Percentiles rank a stretch among this genome's conserved stretches.
Evolutionary conservation across 2,888 invertebrate genomes (phyloP).

Genomic region (Nebria brevicollis): DNA sequence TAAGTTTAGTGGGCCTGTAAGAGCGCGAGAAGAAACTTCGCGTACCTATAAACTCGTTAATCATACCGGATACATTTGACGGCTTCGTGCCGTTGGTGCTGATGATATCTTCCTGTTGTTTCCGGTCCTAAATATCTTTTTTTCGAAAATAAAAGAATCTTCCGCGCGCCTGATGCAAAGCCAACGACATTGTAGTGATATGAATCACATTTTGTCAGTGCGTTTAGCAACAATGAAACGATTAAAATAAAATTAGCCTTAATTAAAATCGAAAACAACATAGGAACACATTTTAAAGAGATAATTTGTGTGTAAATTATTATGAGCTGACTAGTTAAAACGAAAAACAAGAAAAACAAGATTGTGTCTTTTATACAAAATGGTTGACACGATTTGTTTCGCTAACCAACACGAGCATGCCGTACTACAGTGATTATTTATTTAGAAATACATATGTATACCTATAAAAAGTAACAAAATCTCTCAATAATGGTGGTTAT

Average conservation of each 20-base stretch:
- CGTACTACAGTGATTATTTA: too few species aligned
- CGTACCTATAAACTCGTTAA: background rate
- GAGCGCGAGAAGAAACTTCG: background rate
- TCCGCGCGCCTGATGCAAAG: conserved; percentile 4
- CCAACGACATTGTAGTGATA: conserved; percentile 6
- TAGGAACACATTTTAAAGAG: conserved; percentile 30
- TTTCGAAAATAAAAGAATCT: background rate
- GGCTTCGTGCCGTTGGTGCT: conserved; percentile 8
- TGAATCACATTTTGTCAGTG: conserved; percentile 18
- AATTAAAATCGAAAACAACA: conserved; percentile 43
- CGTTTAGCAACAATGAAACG: conserved; percentile 42
- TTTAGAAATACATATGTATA: too few species aligned
- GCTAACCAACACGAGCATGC: too few species aligned
- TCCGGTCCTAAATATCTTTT: conserved; percentile 4
- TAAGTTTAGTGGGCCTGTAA: background rate
- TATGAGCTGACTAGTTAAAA: conserved; percentile 2
- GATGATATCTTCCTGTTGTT: conserved; percentile 14
- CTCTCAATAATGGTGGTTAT: too few species aligned
- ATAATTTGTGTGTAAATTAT: conserved; percentile 31
- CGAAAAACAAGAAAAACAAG: background rate
- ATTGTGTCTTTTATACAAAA: background rate
- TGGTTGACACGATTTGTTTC: background rate
- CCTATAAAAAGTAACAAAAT: too few species aligned
- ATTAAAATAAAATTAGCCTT: conserved; percentile 45
- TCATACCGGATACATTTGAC: conserved; percentile 27